phyloP scores from a whole-genome alignment of 2,113 vertebrate genomes.

The Pleuronectes platessa region DNA sequence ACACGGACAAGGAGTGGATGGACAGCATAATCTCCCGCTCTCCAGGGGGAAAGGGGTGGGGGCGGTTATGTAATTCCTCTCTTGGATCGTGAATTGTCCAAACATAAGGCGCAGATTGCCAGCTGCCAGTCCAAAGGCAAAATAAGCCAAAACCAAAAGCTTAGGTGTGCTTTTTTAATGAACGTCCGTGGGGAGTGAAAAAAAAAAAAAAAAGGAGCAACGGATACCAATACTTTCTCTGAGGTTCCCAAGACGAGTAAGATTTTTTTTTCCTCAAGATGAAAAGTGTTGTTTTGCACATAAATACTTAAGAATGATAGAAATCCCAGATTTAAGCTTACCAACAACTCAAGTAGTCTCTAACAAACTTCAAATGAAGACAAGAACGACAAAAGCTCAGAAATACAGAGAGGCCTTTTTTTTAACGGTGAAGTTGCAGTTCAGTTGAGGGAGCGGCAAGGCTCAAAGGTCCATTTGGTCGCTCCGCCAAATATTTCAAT shows the following conservation, averaged over 20 bases:
- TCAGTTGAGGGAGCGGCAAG: conserved; percentile 95
- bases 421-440: conserved; percentile 28
- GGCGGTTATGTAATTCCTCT: conserved; percentile 66
- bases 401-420: conserved; percentile 67
- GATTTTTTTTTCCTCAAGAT: conserved; percentile 62
- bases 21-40: conserved; percentile 66
- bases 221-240: conserved; percentile 66
- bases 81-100: conserved; percentile 70
- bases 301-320: conserved; percentile 80
- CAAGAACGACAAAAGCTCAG: conserved; percentile 79
- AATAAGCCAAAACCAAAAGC: conserved; percentile 68
- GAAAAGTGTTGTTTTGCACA: conserved; percentile 79
- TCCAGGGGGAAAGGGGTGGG: conserved; percentile 20
- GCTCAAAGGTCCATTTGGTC: conserved; percentile 97
- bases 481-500: conserved; percentile 95
- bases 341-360: conserved; percentile 71
- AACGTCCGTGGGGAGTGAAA: conserved; percentile 42
- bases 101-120: conserved; percentile 70
- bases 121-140: conserved; percentile 70
- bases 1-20: conserved; percentile 68
- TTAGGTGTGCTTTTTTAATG: conserved; percentile 68
- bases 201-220: conserved; percentile 29
- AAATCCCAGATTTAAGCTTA: conserved; percentile 81
- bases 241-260: conserved; percentile 59
- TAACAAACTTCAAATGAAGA: conserved; percentile 79